A percentile compares a stretch with the other conserved stretches of the same genome.
Conservation (phyloP, 2,113 vertebrate species). For the Proterorhinus semilunaris region DNA sequence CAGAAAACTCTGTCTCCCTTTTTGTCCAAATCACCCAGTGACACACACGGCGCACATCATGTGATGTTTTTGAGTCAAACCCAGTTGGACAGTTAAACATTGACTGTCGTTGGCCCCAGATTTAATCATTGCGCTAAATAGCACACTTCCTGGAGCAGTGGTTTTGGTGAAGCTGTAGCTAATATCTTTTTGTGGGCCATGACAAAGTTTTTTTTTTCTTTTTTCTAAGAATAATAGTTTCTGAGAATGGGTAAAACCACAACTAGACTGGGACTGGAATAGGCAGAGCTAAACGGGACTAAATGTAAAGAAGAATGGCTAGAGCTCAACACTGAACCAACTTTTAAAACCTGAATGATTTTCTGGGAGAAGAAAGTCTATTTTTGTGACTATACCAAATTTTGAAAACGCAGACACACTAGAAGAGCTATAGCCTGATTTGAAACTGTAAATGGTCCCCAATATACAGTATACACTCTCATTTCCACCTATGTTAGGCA, state of each 20-base stretch:
- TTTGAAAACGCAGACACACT: no score
- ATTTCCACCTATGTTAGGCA: no score
- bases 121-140: conserved; percentile 51
- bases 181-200: background rate
- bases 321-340: no score
- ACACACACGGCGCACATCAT: conserved; percentile 33
- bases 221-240: conserved; percentile 2
- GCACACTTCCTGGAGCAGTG: conserved; percentile 50
- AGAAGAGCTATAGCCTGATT: no score
- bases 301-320: no score
- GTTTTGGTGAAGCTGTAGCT: background rate
- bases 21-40: conserved; percentile 9
- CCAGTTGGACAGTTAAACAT: conserved; percentile 56
- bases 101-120: conserved; percentile 48
- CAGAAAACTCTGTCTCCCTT: conserved; percentile 25
- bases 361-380: no score
- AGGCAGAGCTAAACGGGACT: no score
- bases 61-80: conserved; percentile 46
- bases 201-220: background rate
- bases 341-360: no score
- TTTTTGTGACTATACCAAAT: no score
- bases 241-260: background rate
- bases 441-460: no score
- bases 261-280: no score
- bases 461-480: no score